Conservation (phyloP, 2,888 invertebrate species). For the Agonopterix arenella region DNA sequence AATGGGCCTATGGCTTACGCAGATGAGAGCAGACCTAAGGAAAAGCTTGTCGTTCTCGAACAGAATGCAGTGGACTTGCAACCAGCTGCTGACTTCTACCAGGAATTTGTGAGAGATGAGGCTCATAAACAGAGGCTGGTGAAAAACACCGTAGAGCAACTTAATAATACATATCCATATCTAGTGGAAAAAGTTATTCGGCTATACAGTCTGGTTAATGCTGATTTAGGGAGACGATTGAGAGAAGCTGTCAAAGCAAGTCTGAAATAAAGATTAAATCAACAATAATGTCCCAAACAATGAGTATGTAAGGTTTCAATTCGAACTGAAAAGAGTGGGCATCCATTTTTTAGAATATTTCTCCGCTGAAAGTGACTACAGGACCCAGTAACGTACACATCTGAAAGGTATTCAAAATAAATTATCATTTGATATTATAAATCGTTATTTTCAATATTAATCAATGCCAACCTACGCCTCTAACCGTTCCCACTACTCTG, state of each 20-base stretch:
- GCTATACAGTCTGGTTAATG: slow-evolving; percentile 84
- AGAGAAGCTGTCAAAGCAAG: slow-evolving; percentile 15
- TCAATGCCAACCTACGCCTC: too few relatives aligned
- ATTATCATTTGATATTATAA: too few relatives aligned
- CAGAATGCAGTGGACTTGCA: slow-evolving; percentile 19
- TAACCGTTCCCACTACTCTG: too few relatives aligned
- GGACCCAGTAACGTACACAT: too few relatives aligned
- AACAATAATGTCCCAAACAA: neutral
- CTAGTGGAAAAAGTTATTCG: slow-evolving; percentile 86
- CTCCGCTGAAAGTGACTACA: too few relatives aligned
- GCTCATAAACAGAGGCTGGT: slow-evolving; percentile 13
- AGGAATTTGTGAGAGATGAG: slow-evolving; percentile 61
- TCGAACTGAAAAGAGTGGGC: too few relatives aligned
- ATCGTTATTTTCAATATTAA: too few relatives aligned
- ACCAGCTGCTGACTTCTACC: slow-evolving; percentile 84
- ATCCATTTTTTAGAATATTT: too few relatives aligned
- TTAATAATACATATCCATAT: slow-evolving; percentile 32
- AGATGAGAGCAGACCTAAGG: slow-evolving; percentile 11
- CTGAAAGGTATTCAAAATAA: too few relatives aligned
- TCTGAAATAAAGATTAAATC: too few relatives aligned
- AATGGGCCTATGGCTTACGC: slow-evolving; percentile 19
- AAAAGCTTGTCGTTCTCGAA: slow-evolving; percentile 13
- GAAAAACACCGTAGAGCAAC: slow-evolving; percentile 5
- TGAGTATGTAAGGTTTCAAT: too few relatives aligned
- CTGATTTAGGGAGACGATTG: slow-evolving; percentile 81